A percentile compares a stretch with the other conserved stretches of the same genome.
Conservation (phyloP, 92 coral and sea anemone genomes). For the Heliopora coerulea region DNA sequence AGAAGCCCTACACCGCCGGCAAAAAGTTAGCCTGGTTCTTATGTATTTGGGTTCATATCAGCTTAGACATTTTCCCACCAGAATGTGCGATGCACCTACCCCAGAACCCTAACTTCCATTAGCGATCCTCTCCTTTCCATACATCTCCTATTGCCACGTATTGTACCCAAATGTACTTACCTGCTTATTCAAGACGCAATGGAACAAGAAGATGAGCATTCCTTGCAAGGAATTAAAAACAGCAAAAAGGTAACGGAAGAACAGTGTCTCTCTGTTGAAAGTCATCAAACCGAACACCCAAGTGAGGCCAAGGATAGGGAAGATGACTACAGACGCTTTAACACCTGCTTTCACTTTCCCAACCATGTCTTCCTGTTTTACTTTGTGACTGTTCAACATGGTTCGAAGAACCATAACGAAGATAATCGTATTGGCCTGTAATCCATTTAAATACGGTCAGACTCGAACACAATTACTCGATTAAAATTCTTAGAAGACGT, state of each 20-base stretch:
- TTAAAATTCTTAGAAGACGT: too few species aligned
- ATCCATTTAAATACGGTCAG: neutral
- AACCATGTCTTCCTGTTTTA: slow-evolving; percentile 66
- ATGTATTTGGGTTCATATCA: too few species aligned
- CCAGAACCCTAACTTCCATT: too few species aligned
- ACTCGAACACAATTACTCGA: neutral
- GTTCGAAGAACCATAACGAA: slow-evolving; percentile 77
- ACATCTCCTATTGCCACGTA: too few species aligned
- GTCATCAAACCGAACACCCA: slow-evolving; percentile 92
- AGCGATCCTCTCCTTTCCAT: too few species aligned
- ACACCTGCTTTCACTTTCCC: slow-evolving; percentile 79
- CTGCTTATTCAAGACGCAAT: slow-evolving; percentile 87
- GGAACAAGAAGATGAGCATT: slow-evolving; percentile 84
- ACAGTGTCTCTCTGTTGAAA: slow-evolving; percentile 68
- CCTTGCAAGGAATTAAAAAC: slow-evolving; percentile 83
- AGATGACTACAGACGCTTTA: slow-evolving; percentile 87
- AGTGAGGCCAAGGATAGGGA: slow-evolving; percentile 89
- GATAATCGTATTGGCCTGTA: slow-evolving; percentile 73
- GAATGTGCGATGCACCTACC: too few species aligned
- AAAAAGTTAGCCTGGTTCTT: too few species aligned
- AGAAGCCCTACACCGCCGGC: too few species aligned
- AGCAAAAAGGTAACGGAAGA: slow-evolving; percentile 80
- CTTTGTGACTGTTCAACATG: slow-evolving; percentile 82
- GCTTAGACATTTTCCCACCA: too few species aligned
- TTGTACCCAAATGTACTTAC: too few species aligned